Percentiles rank a stretch among this genome's conserved stretches.
phyloP scores from a whole-genome alignment of 2,797 vertebrate species.

The Typhlichthys subterraneus region DNA sequence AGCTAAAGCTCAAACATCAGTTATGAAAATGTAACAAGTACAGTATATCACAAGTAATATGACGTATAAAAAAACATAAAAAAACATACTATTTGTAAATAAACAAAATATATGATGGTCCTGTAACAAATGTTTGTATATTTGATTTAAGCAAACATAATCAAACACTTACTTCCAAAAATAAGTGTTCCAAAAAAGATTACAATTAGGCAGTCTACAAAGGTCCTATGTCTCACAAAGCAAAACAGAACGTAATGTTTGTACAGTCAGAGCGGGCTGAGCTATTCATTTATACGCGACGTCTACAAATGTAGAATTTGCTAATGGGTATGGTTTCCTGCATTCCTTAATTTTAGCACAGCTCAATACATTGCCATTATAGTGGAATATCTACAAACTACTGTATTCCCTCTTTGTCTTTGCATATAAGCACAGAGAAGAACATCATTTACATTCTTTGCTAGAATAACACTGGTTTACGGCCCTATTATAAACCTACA shows the following conservation, averaged over 20 bases:
- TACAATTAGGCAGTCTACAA: neutral
- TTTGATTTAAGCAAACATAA: conserved; percentile 5
- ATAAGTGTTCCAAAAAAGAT: conserved; percentile 7
- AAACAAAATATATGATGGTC: conserved; percentile 20
- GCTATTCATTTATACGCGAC: neutral
- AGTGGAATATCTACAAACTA: neutral
- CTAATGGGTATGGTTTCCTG: neutral
- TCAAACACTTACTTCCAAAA: neutral
- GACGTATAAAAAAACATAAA: too few relatives aligned
- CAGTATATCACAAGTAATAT: conserved; percentile 31
- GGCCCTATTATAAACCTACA: too few relatives aligned
- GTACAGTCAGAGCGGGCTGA: conserved; percentile 27
- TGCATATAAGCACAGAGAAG: conserved; percentile 21
- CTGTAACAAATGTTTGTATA: conserved; percentile 17
- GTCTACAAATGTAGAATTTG: neutral
- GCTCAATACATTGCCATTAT: neutral
- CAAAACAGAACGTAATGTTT: conserved; percentile 6
- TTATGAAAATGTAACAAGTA: conserved; percentile 25
- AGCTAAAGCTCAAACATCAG: conserved; percentile 39
- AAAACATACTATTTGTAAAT: too few relatives aligned
- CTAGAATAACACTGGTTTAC: conserved; percentile 10
- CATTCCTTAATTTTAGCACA: conserved; percentile 10
- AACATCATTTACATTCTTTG: conserved; percentile 16
- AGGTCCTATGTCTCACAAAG: conserved; percentile 15
- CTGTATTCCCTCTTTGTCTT: conserved; percentile 1